Evolutionary conservation across 2,888 invertebrate species (phyloP), one percentile per base, ranked within the genome.

Genomic region (Apamea anceps): DNA sequence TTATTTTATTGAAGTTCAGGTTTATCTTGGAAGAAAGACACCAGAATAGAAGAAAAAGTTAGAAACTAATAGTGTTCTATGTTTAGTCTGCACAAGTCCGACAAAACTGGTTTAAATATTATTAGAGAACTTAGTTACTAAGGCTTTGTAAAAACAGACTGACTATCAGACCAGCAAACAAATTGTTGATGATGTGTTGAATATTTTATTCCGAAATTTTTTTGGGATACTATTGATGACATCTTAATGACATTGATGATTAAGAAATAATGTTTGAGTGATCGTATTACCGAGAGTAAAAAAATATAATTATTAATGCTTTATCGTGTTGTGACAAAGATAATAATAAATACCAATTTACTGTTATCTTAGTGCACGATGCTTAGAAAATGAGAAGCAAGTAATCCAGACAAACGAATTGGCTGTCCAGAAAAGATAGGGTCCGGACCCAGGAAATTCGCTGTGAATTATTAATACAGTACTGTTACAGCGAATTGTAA

Each of bases 401-500:
- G 91, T 92, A 94, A 95, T 94, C 92, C 91, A 91, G 87, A 87
- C 85, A 86, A 93, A 91, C 91, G 92, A 95, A 68, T 77, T 92
- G 93, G 90, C 93, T 94, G 95, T 89, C 93, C 94, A 92, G 90
- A 92, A 92, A 91, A 92, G 91, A 70, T 81, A 95, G 92, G 91
- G 89, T 86, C 85, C 87, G 90, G 91, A 89, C 92, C 91, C 91
- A 91, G 92, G 92, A 94, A 95, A 94, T 95, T 93, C 91, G 89
- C 90, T 93, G 92, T 95, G 95, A 96, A 96, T 96, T 96, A 96
- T 95, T 95, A 96, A 95, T 94, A 94, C 94, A 94, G 94, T 95
- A 94, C 93, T 92, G 94, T 94, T 92, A 94, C 92, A 93, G 95
- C 93, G 89, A 94, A 95, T 94, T 93, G 93, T 96, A 96, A 96